Evolutionary conservation across 1,140 invertebrate species (phyloP).

Genomic region (Rhyacophila brunnea): DNA sequence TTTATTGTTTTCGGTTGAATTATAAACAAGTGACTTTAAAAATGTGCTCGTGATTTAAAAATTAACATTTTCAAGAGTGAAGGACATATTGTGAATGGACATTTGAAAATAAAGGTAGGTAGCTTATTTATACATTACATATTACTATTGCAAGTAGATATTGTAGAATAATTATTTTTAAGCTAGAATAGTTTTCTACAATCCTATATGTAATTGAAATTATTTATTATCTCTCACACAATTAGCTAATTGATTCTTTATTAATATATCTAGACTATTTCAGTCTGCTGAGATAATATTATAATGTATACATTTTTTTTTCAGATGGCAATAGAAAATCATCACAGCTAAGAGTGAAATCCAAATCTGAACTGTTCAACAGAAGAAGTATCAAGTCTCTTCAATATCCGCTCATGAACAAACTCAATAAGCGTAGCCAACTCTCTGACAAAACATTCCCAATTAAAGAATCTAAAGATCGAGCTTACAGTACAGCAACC

Average conservation of each 20-base stretch:
- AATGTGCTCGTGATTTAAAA: slow-evolving; percentile 13
- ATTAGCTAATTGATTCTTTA: too few relatives aligned
- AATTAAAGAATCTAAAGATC: background rate
- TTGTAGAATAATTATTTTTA: background rate
- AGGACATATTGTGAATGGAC: slow-evolving; percentile 52
- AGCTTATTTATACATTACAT: slow-evolving; percentile 3
- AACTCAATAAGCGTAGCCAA: slow-evolving; percentile 18
- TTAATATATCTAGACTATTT: too few relatives aligned
- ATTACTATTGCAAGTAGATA: background rate
- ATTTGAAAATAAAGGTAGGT: slow-evolving; percentile 44
- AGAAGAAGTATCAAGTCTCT: background rate
- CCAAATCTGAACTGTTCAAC: slow-evolving; percentile 4
- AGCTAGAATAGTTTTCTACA: background rate
- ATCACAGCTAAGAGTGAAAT: slow-evolving; percentile 6
- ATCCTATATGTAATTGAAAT: background rate
- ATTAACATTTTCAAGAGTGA: slow-evolving; percentile 36
- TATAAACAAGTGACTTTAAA: too few relatives aligned
- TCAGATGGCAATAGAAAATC: slow-evolving; percentile 9
- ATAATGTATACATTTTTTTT: slow-evolving; percentile 9
- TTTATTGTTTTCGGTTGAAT: background rate
- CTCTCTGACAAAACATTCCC: slow-evolving; percentile 21
- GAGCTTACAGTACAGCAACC: background rate
- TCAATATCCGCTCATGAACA: slow-evolving; percentile 15
- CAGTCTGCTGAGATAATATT: too few relatives aligned
- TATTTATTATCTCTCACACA: background rate